A percentile compares a stretch with the other conserved stretches of the same genome.
These are phyloP conservation scores for Cetonia aurata DNA, from an alignment of 2,888 invertebrate genomes.

Conservation along the genomic window DNA sequence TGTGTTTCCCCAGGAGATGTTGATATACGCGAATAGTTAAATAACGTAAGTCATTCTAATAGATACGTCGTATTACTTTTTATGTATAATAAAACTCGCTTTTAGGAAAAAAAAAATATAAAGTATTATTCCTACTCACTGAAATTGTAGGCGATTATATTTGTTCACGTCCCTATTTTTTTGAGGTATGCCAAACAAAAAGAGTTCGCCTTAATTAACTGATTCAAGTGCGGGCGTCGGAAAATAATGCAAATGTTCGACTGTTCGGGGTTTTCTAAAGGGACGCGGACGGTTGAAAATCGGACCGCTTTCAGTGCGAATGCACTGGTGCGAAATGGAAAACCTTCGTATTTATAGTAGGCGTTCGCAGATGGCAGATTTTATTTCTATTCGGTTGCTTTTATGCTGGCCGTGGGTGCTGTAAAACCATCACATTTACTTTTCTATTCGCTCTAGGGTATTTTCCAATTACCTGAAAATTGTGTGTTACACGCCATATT, in stretches of 20 bases:
- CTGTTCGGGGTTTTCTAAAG: constrained; percentile 28
- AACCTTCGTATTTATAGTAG: constrained; percentile 18
- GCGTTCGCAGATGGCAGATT: constrained; percentile 34
- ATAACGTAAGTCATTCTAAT: constrained; percentile 40
- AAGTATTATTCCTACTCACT: no score
- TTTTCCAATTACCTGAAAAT: constrained; percentile 40
- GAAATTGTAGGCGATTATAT: not conserved
- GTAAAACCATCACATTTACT: constrained; percentile 39
- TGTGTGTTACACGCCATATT: constrained; percentile 18
- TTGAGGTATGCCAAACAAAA: not conserved
- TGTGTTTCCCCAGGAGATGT: constrained; percentile 38
- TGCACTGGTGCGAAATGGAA: constrained; percentile 30
- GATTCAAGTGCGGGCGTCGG: constrained; percentile 27
- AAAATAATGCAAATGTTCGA: constrained; percentile 38
- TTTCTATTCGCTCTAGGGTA: constrained; percentile 39
- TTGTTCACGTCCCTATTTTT: not conserved
- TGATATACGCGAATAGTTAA: constrained; percentile 42
- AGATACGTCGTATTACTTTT: not conserved
- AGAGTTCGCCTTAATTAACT: constrained; percentile 36
- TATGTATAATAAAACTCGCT: not conserved
- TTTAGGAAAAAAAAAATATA: not conserved
- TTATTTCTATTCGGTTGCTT: constrained; percentile 37
- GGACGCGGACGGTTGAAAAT: constrained; percentile 19
- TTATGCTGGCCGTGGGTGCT: constrained; percentile 25
- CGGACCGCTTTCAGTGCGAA: constrained; percentile 21